phyloP scores from a whole-genome alignment of 2,888 invertebrate species.

The Petrophora chlorosata region DNA sequence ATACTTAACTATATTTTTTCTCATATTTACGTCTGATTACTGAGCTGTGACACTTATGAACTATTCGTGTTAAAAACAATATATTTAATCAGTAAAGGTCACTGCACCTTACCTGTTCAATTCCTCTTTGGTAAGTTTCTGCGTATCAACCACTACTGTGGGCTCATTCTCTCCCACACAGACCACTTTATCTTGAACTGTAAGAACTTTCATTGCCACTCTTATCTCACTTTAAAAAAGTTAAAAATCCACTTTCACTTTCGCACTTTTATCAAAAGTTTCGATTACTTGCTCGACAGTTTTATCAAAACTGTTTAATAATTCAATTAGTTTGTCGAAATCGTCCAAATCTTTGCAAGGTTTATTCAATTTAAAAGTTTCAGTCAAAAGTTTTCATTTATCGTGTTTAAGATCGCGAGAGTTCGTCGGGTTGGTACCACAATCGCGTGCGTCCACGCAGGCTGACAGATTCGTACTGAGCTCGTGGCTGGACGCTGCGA shows the following conservation, averaged over 20 bases:
- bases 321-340: background rate
- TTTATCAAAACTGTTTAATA: slow-evolving; percentile 1
- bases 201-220: slow-evolving; percentile 71
- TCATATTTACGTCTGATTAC: too few relatives aligned
- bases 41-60: too few relatives aligned
- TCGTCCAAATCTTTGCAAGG: background rate
- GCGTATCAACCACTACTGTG: slow-evolving; percentile 56
- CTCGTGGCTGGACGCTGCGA: slow-evolving; percentile 26
- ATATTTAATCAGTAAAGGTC: background rate
- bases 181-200: slow-evolving; percentile 66
- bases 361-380: slow-evolving; percentile 8
- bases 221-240: slow-evolving; percentile 19
- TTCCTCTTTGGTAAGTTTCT: slow-evolving; percentile 69
- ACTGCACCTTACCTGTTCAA: slow-evolving; percentile 62
- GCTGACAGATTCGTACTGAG: slow-evolving; percentile 43
- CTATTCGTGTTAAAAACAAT: too few relatives aligned
- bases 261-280: slow-evolving; percentile 9
- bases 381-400: slow-evolving; percentile 21
- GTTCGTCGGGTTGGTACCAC: slow-evolving; percentile 29
- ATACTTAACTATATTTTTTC: too few relatives aligned
- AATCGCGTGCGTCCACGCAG: slow-evolving; percentile 46
- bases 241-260: too few relatives aligned
- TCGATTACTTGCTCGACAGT: background rate
- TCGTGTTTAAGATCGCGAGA: slow-evolving; percentile 59
- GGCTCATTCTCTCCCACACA: slow-evolving; percentile 71